Conservation (phyloP, 2,888 invertebrate species). For the Gryllus longicercus region DNA sequence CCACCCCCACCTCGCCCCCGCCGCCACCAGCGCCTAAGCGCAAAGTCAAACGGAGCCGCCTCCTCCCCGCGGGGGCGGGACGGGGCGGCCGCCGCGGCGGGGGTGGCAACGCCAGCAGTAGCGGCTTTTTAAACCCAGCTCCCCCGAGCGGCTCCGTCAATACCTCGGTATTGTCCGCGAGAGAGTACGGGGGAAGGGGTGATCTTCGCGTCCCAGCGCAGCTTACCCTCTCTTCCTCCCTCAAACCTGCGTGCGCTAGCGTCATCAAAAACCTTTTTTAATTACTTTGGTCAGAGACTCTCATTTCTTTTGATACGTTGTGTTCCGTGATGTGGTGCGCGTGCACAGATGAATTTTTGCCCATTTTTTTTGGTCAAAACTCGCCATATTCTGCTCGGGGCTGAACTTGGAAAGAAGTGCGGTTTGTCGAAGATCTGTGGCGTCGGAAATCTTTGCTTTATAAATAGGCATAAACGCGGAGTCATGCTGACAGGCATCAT, state of each 20-base stretch:
- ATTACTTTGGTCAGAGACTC: conserved; percentile 6
- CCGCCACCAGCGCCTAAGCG: not conserved
- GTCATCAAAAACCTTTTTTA: not conserved
- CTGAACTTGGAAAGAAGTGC: no score
- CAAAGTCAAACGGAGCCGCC: not conserved
- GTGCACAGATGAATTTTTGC: not conserved
- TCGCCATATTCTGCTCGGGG: not conserved
- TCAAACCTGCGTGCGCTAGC: not conserved
- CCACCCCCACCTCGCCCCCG: not conserved
- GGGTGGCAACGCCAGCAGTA: not conserved
- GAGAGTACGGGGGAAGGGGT: no score
- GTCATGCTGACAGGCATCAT: no score
- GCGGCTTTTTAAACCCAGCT: not conserved
- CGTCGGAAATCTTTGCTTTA: no score
- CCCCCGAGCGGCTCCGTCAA: not conserved
- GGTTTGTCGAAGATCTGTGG: no score
- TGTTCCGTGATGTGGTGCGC: not conserved
- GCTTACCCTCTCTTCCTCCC: not conserved
- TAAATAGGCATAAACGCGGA: no score
- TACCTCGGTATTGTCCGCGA: conserved; percentile 3
- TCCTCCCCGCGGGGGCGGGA: not conserved
- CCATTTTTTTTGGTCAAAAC: not conserved
- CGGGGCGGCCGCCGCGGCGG: not conserved
- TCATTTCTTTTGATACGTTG: not conserved
- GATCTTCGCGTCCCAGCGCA: not conserved